Evolutionary conservation across 2,888 invertebrate species (phyloP), one percentile per base, ranked within the genome.

Genomic region (Exocentrus adspersus): DNA sequence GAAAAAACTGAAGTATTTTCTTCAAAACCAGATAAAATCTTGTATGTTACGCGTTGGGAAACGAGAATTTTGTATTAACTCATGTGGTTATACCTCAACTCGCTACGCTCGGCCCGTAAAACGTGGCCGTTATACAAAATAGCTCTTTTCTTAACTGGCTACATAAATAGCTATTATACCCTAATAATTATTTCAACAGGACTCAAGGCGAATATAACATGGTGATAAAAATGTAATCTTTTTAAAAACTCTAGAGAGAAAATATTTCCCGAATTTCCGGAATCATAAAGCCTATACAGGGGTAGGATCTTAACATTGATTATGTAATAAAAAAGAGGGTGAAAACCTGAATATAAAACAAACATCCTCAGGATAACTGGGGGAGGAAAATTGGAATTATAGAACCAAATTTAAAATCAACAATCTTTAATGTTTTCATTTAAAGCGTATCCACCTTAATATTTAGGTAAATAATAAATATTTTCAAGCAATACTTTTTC

Each of bases 261-360:
- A 37, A 37, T n/a, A 12, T 37, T 37, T 37, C n/a, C 1, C 14
- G 14, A 37, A 37, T 37, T 37, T 37, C 2, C 5, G 12, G 12
- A 37, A 37, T 2, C n/a, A n/a, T n/a, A 9, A n/a, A 12, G 12
- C 37, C 37, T 37, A 37, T 37, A 37, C 10, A 43, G 43, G 17
- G 37, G 46, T 46, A 20, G 46, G 54, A 57, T 46, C 43, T 42
- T 45, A 57, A 57, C 20, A 57, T 57, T 57, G 57, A 57, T 57
- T 57, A 17, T 17, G 46, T 32, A 24, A 46, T 57, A 57, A 57
- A 57, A 56, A 57, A 32, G 45, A 30, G 45, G 57, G 57, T 46
- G 45, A 30, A 32, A 19, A 46, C 43, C 32, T 57, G 45, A 46
- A 19, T 17, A 45, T 28, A 57, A 57, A 32, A 57, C 20, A 57